These are phyloP conservation scores for Trichonephila clavipes DNA, from an alignment of 1,140 invertebrate species.

Conservation along the genomic window DNA sequence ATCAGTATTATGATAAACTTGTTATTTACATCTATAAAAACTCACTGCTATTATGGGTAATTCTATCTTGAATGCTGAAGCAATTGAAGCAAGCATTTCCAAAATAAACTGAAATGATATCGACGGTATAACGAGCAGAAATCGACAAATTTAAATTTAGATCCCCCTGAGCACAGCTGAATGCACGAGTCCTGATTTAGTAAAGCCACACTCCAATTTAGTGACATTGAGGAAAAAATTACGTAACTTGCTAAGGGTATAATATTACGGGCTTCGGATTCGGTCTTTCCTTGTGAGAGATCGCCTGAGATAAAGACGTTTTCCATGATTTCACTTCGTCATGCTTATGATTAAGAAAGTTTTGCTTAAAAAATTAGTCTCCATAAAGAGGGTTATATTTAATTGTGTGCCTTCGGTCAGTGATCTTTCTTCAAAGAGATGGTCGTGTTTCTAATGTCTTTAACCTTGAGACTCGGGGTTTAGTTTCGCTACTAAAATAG, in stretches of 20 bases:
- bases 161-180: background rate
- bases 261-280: background rate
- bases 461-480: background rate
- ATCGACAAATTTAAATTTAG: constrained; percentile 16
- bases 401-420: background rate
- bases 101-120: background rate
- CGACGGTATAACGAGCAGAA: background rate
- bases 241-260: background rate
- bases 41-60: too few relatives aligned
- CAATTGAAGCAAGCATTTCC: background rate
- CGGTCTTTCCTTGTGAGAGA: background rate
- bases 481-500: background rate
- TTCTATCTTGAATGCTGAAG: too few relatives aligned
- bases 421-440: background rate
- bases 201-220: background rate
- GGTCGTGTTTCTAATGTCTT: background rate
- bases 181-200: background rate
- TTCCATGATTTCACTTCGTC: constrained; percentile 26
- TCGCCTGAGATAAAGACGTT: background rate
- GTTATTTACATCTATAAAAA: too few relatives aligned
- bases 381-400: background rate
- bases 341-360: background rate
- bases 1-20: too few relatives aligned
- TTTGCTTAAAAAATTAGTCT: background rate
- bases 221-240: constrained; percentile 24